These are phyloP conservation scores for Addax nasomaculatus DNA, from an alignment of 2,113 vertebrate species.

Conservation along the genomic window DNA sequence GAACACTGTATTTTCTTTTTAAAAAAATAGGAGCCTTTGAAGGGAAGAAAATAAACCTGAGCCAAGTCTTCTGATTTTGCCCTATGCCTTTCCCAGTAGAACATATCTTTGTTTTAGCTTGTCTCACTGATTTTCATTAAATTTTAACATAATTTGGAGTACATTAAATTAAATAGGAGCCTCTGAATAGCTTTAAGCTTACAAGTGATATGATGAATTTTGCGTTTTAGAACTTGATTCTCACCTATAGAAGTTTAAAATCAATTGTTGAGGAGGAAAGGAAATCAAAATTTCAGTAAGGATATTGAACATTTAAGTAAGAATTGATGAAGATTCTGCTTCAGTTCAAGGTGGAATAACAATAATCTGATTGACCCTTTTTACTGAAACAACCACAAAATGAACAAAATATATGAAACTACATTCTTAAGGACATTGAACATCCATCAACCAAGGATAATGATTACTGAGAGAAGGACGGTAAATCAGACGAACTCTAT, in stretches of 20 bases:
- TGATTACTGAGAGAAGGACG: neutral
- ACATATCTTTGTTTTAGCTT: neutral
- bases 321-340: neutral
- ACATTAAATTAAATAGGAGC: neutral
- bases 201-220: neutral
- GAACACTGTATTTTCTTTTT: neutral
- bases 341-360: neutral
- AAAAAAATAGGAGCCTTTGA: neutral
- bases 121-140: neutral
- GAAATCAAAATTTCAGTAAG: neutral
- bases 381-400: neutral
- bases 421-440: neutral
- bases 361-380: neutral
- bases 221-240: neutral
- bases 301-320: neutral
- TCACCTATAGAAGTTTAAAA: neutral
- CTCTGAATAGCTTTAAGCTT: neutral
- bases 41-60: neutral
- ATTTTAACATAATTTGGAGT: neutral
- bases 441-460: neutral
- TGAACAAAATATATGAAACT: neutral
- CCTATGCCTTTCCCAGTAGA: neutral
- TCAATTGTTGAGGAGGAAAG: neutral
- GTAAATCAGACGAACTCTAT: neutral
- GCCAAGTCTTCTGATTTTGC: neutral